Evolutionary conservation across 2,888 invertebrate genomes (phyloP).

Genomic region (Malthinus flaveolus): DNA sequence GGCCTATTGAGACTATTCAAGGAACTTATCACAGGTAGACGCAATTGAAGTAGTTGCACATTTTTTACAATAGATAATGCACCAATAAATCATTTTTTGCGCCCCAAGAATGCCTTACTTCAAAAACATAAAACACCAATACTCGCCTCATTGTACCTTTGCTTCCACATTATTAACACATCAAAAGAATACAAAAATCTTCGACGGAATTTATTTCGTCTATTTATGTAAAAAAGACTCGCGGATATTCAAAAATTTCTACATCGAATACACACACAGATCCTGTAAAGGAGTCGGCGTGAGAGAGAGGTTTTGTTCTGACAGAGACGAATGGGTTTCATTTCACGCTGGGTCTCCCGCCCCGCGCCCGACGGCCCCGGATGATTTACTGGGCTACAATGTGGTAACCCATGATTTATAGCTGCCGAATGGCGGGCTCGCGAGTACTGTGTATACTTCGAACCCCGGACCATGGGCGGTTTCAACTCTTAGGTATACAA

Average conservation of each 20-base stretch:
- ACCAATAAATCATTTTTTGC: no score
- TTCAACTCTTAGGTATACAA: constrained; percentile 30
- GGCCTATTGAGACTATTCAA: no score
- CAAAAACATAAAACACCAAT: no score
- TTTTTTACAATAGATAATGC: no score
- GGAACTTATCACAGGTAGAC: no score
- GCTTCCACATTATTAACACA: no score
- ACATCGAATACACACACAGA: constrained; percentile 28
- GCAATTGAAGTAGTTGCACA: no score
- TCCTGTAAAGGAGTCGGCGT: constrained; percentile 37
- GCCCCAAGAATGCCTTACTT: no score
- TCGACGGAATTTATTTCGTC: no score
- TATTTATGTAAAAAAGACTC: no score
- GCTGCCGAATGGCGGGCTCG: constrained; percentile 63
- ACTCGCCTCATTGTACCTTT: no score
- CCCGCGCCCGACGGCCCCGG: constrained; percentile 55
- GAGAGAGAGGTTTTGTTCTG: constrained; percentile 37
- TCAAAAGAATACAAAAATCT: no score
- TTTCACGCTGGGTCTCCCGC: constrained; percentile 60
- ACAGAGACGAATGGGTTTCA: constrained; percentile 59
- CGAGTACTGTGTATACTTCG: constrained; percentile 47
- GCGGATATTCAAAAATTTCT: constrained; percentile 19
- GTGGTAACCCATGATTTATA: constrained; percentile 72
- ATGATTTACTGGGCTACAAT: constrained; percentile 71
- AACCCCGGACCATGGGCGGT: constrained; percentile 42